Evolutionary conservation across 2,113 vertebrate genomes (phyloP).

Genomic region (Xiphophorus hellerii): DNA sequence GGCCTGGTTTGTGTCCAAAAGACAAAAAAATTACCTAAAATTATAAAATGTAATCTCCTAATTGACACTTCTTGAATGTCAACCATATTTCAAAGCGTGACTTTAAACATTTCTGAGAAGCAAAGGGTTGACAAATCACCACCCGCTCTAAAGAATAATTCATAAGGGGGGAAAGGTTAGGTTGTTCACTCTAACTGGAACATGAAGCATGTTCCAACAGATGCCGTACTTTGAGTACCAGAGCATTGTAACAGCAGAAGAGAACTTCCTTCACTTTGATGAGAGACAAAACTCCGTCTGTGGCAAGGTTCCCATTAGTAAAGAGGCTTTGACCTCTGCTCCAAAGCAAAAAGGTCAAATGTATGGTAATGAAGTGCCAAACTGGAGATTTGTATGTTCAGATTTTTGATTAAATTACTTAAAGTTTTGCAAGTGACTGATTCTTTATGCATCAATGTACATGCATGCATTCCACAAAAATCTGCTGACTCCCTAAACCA

Average conservation of each 20-base stretch:
- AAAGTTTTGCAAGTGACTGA: conserved; percentile 4
- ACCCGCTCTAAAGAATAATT: conserved; percentile 54
- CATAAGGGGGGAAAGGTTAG: conserved; percentile 66
- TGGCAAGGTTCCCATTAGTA: conserved; percentile 59
- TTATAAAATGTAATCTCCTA: conserved; percentile 43
- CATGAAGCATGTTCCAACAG: conserved; percentile 80
- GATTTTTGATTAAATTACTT: background rate
- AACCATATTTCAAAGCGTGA: conserved; percentile 39
- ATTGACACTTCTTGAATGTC: conserved; percentile 52
- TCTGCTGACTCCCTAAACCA: conserved; percentile 13
- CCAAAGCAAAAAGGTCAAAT: conserved; percentile 56
- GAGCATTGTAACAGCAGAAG: conserved; percentile 49
- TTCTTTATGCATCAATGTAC: conserved; percentile 37
- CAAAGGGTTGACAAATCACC: conserved; percentile 70
- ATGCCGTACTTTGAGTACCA: conserved; percentile 63
- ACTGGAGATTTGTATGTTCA: conserved; percentile 11
- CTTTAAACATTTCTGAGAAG: conserved; percentile 34
- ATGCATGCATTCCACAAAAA: conserved; percentile 27
- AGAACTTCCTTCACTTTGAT: conserved; percentile 78
- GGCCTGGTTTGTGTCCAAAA: conserved; percentile 85
- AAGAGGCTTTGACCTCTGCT: conserved; percentile 62
- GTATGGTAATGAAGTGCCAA: conserved; percentile 25
- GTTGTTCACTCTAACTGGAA: conserved; percentile 74
- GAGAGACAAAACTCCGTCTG: conserved; percentile 74
- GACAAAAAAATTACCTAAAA: conserved; percentile 30